phyloP scores from a whole-genome alignment of 2,113 vertebrate species.

The Isurus oxyrinchus region DNA sequence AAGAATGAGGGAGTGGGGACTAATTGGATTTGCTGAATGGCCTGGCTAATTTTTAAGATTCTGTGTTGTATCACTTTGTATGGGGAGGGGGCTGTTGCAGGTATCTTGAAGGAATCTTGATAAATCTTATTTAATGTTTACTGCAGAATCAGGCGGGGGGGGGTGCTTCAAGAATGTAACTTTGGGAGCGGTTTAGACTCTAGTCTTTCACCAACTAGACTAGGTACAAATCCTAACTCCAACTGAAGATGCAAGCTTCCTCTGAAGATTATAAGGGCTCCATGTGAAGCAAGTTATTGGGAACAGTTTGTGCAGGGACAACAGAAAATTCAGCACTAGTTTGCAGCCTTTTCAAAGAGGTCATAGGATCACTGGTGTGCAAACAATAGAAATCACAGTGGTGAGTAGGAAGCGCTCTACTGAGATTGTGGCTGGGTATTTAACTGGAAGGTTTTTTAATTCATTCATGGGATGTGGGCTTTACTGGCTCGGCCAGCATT shows the following conservation, averaged over 20 bases:
- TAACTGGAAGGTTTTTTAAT: neutral
- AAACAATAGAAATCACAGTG: neutral
- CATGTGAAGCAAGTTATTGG: neutral
- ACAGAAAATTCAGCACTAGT: neutral
- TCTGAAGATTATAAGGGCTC: neutral
- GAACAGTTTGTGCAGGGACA: neutral
- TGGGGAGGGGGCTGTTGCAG: neutral
- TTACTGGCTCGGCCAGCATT: no score
- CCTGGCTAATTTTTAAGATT: neutral
- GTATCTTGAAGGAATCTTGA: neutral
- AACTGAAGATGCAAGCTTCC: neutral
- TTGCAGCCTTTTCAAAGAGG: neutral
- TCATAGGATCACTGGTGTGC: neutral
- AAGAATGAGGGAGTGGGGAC: no score
- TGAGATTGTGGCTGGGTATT: neutral
- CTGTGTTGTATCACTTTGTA: neutral
- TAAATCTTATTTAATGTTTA: neutral
- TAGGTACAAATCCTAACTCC: neutral
- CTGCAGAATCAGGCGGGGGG: neutral
- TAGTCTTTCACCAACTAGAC: neutral
- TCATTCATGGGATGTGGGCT: no score
- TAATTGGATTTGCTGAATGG: no score
- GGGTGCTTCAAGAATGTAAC: neutral
- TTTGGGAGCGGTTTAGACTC: neutral
- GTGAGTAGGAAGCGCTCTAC: neutral